Percentiles rank a stretch among this genome's conserved stretches.
phyloP scores from a whole-genome alignment of 2,797 vertebrate genomes.

The Oceanodroma leucorhoa region DNA sequence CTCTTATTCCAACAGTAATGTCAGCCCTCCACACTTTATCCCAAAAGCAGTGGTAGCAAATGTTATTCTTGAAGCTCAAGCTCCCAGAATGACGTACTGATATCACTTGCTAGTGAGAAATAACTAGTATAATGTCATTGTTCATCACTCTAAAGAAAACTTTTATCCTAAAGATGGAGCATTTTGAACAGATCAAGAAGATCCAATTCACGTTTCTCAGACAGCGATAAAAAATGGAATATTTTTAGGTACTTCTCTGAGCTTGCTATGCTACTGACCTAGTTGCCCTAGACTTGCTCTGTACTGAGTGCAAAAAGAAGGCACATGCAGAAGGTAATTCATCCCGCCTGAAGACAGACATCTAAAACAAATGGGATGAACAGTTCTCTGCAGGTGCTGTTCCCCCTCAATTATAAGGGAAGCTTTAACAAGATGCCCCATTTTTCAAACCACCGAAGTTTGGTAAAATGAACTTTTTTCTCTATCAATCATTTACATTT shows the following conservation, averaged over 20 bases:
- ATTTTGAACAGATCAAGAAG: neutral
- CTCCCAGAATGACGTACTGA: neutral
- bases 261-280: neutral
- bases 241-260: neutral
- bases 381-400: neutral
- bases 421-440: neutral
- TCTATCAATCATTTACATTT: neutral
- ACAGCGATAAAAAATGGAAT: neutral
- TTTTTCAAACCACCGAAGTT: neutral
- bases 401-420: neutral
- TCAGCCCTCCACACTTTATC: neutral
- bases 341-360: neutral
- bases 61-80: neutral
- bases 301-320: neutral
- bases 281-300: neutral
- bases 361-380: neutral
- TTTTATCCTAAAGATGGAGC: neutral
- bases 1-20: neutral
- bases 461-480: neutral
- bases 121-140: neutral
- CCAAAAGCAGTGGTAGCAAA: neutral
- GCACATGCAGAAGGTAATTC: neutral
- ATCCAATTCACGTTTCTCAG: neutral
- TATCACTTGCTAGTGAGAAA: neutral
- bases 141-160: neutral